phyloP scores from a whole-genome alignment of 2,888 invertebrate genomes.

The Rhogogaster chlorosoma region DNA sequence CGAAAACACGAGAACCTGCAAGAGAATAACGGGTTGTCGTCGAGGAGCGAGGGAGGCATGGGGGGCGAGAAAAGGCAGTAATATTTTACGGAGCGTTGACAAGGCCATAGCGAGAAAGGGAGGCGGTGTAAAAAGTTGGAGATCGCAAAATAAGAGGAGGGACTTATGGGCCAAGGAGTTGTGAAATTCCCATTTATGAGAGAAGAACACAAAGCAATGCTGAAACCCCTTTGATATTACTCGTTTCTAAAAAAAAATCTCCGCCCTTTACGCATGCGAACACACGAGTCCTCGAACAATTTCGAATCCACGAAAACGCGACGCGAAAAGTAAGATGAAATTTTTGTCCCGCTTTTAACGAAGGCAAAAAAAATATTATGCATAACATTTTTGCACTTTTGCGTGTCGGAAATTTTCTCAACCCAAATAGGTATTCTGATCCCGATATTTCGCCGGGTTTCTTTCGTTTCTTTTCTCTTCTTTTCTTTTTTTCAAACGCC shows the following conservation, averaged over 20 bases:
- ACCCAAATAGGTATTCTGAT: background rate
- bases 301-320: background rate
- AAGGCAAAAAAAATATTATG: too few relatives aligned
- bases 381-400: background rate
- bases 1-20: background rate
- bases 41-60: background rate
- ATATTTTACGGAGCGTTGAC: conserved; percentile 44
- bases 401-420: background rate
- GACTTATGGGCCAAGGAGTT: conserved; percentile 1
- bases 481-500: background rate
- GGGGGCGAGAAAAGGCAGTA: conserved; percentile 22
- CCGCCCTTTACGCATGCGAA: background rate
- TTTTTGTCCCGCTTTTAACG: background rate
- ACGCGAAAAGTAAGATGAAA: too few relatives aligned
- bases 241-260: background rate
- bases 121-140: conserved; percentile 25
- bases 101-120: background rate
- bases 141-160: conserved; percentile 39
- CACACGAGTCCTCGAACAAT: background rate
- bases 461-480: background rate
- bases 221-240: background rate
- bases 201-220: conserved; percentile 6
- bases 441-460: background rate
- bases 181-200: conserved; percentile 35
- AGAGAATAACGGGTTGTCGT: background rate